Evolutionary conservation across 1,140 invertebrate genomes (phyloP), one percentile per base, ranked within the genome.

Genomic region (Drosophila kohkoa): DNA sequence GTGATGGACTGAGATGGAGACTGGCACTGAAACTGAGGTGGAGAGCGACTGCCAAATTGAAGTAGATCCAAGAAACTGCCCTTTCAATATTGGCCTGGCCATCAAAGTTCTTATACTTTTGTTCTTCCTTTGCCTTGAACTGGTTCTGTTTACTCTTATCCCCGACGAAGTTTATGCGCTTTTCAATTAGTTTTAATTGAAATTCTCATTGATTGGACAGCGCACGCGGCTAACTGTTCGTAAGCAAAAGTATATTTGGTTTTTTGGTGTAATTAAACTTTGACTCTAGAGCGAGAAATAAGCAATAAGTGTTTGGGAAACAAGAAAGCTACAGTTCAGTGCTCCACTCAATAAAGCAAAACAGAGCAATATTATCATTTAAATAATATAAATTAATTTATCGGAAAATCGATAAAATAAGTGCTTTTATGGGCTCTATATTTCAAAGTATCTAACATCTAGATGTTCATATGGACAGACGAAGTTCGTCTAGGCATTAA

Each of bases 111-210:
- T 69, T 63, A 63, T n/a, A 20, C 46, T 59, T 59, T 46, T 38
- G 38, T 20, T 46, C 43, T 5, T 43, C 13, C 57, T 65, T 54
- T 67, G 79, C 48, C 15, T 28, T 32, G 35, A 64, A 63, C 72
- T 72, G 41, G 54, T 80, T 74, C 62, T 87, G 83, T 86, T 88
- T 88, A 70, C 79, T 25, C 20, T 82, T 73, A 16, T 58, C 55
- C 63, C 64, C 54, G 54, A 49, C 66, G 70, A 88, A 83, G 86
- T 88, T 88, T 83, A 60, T 81, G 85, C 85, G 71, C 60, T 70
- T 89, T 87, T 89, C 85, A 89, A 88, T 87, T 87, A 87, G 83
- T 87, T 87, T 87, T 87, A 88, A 87, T 87, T 87, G 83, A 83
- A 87, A 88, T 80, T 87, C 64, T 30, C 57, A 80, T 72, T 75